phyloP scores from a whole-genome alignment of 2,113 vertebrate genomes.

The Ascaphus truei region DNA sequence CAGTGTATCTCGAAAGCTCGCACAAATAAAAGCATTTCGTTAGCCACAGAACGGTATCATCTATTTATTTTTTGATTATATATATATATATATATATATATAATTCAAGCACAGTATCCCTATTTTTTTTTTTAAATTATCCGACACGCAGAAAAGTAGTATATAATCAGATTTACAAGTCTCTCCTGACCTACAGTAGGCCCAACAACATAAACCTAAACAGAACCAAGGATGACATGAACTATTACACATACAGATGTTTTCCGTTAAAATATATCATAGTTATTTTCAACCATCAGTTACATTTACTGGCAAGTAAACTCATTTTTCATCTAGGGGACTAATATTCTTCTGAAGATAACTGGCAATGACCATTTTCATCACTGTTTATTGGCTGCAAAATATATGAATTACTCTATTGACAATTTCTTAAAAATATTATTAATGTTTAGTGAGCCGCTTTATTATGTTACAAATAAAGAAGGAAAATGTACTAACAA shows the following conservation, averaged over 20 bases:
- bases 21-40: too few species aligned
- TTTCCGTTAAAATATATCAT: neutral
- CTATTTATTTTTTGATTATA: too few species aligned
- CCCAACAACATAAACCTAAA: too few species aligned
- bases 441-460: neutral
- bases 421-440: slow-evolving; percentile 13
- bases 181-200: too few species aligned
- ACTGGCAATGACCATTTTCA: slow-evolving; percentile 14
- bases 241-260: slow-evolving; percentile 1
- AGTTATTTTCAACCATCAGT: neutral
- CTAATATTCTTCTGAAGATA: slow-evolving; percentile 11
- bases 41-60: too few species aligned
- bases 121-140: too few species aligned
- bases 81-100: too few species aligned
- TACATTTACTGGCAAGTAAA: neutral
- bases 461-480: slow-evolving; percentile 15
- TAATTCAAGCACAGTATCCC: too few species aligned
- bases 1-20: too few species aligned
- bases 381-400: slow-evolving; percentile 1
- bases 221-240: neutral
- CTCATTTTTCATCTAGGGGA: slow-evolving; percentile 17
- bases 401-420: neutral
- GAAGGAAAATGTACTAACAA: slow-evolving; percentile 1
- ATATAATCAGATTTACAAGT: too few species aligned
- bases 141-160: too few species aligned